Percentiles rank a stretch among this genome's conserved stretches.
These are phyloP conservation scores for Drosophila lacertosa DNA, from an alignment of 1,140 invertebrate species.

Conservation along the genomic window DNA sequence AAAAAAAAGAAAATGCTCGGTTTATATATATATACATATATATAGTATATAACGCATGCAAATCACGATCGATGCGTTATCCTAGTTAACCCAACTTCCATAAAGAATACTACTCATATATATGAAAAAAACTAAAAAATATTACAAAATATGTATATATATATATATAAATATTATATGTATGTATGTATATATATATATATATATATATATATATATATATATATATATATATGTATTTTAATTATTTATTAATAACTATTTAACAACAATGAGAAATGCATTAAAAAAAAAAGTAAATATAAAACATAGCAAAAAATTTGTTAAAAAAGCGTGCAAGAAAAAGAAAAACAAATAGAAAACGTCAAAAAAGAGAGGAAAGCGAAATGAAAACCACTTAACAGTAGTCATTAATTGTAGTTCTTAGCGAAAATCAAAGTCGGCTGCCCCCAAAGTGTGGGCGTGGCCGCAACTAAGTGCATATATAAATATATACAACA, in stretches of 20 bases:
- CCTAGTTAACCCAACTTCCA: conserved; percentile 50
- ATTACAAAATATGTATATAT: conserved; percentile 18
- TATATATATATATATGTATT: conserved; percentile 50
- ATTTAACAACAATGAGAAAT: conserved; percentile 61
- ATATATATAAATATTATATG: conserved; percentile 25
- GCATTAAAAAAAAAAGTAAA: conserved; percentile 56
- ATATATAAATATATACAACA: conserved; percentile 52
- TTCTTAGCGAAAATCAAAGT: conserved; percentile 79
- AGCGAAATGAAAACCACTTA: conserved; percentile 35
- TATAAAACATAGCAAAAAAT: conserved; percentile 69
- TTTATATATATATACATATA: conserved; percentile 32
- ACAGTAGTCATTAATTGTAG: conserved; percentile 82
- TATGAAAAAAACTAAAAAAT: conserved; percentile 35
- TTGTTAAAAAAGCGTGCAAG: conserved; percentile 40
- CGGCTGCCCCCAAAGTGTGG: conserved; percentile 39
- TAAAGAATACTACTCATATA: conserved; percentile 56
- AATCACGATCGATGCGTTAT: conserved; percentile 30
- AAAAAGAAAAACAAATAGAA: conserved; percentile 43
- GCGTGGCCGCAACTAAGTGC: conserved; percentile 72
- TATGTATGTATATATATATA: conserved; percentile 38
- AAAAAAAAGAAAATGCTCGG: conserved; percentile 69
- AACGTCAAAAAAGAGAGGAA: conserved; percentile 20
- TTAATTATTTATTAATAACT: conserved; percentile 77
- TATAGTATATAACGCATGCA: conserved; percentile 29
- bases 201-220: conserved; percentile 32